Conservation (phyloP, 2,888 invertebrate species). For the Chalcis sispes region DNA sequence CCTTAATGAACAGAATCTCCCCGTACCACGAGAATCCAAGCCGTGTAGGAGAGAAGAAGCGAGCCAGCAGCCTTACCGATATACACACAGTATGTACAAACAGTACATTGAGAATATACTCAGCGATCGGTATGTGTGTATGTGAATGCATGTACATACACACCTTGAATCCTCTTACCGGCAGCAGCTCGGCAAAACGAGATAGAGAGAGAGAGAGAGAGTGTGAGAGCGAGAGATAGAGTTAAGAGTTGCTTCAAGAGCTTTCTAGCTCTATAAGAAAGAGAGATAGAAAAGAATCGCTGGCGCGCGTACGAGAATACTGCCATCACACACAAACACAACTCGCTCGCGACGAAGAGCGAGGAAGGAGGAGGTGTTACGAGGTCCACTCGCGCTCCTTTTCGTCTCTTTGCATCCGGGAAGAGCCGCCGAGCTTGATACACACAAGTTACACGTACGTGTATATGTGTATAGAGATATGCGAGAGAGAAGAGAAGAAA, state of each 20-base stretch:
- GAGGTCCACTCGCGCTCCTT: constrained; percentile 16
- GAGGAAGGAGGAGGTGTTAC: constrained; percentile 50
- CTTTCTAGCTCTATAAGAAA: not conserved
- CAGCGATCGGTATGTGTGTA: too few relatives aligned
- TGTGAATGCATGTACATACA: not conserved
- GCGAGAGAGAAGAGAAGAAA: constrained; percentile 43
- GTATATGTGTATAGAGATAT: not conserved
- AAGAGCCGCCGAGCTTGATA: constrained; percentile 50
- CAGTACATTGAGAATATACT: too few relatives aligned
- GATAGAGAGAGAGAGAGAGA: not conserved
- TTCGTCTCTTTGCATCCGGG: constrained; percentile 63
- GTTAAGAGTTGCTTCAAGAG: not conserved
- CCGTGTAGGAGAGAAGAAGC: constrained; percentile 5
- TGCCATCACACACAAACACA: constrained; percentile 53
- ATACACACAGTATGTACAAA: not conserved
- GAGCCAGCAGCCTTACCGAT: constrained; percentile 1
- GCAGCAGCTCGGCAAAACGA: not conserved
- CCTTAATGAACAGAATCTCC: constrained; percentile 50
- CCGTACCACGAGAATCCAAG: constrained; percentile 29
- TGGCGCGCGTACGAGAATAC: constrained; percentile 48
- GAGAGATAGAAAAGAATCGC: constrained; percentile 9
- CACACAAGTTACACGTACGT: not conserved
- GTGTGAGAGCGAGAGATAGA: too few relatives aligned
- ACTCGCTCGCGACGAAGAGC: constrained; percentile 48
- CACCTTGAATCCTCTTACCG: not conserved